Evolutionary conservation across 2,113 vertebrate genomes (phyloP), one percentile per base, ranked within the genome.

Genomic region (Cervus canadensis): DNA sequence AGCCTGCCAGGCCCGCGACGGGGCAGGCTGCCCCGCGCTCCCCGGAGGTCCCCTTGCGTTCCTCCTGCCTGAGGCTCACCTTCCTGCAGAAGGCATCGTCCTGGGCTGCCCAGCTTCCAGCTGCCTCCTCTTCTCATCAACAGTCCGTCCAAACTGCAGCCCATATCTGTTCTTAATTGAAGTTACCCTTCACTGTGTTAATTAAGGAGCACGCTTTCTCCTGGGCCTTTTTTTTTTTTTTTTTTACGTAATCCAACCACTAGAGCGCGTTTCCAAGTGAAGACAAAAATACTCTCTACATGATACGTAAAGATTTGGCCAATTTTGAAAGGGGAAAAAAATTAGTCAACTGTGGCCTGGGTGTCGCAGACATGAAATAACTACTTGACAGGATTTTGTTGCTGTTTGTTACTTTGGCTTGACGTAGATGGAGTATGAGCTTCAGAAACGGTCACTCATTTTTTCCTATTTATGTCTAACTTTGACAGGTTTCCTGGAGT

Each of bases 391-490:
- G 81, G 13, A 52, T 67, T 84, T 71, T 48, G 30, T 7, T 59
- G 52, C 1, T 71, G 48, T 40, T 59, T 93, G 74, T 85, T 57
- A 36, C 28, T 62, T 19, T 50, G 50, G 45, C 52, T 86, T 64
- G 45, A 82, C 33, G 78, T 1, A 45, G 28, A 54, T 14, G 78
- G 12, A 52, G 10, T 86, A 26, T 21, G 71, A 48, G 60, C 56
- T 92, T 87, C 8, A 64, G 50, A 92, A 89, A 40, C 15, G 26
- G 52, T 43, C 71, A 71, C 82, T 95, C 94, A 91, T 95, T 96
- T 45, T 92, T 93, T 97, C 89, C 92, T 84, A 96, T 96, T 97
- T 97, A 36, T 93, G 92, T 95, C 94, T 85, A 94, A 89, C 45
- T 86, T n/a, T 91, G 82, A 96, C 95, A 97, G 82, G 21, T 89